Evolutionary conservation across 2,888 invertebrate genomes (phyloP).

Genomic region (Sepiola atlantica): DNA sequence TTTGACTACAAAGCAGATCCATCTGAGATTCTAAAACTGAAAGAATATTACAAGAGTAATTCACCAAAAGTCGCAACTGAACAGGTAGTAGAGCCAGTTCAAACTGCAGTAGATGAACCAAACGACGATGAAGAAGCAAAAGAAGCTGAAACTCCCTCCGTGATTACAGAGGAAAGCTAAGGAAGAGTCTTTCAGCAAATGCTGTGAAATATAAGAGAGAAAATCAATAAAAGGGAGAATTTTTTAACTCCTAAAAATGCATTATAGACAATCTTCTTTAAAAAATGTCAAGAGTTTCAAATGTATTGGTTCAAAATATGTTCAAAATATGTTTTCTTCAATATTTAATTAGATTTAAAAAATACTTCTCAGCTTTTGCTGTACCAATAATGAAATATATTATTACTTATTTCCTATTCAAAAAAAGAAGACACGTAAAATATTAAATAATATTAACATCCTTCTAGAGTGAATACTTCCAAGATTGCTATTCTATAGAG

Average conservation of each 20-base stretch:
- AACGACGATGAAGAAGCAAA: not conserved
- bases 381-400: not conserved
- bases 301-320: not conserved
- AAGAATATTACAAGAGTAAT: not conserved
- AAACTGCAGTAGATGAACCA: not conserved
- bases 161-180: not conserved
- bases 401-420: not conserved
- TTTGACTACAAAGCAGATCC: conserved; percentile 60
- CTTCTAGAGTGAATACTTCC: not conserved
- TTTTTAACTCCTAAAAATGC: no score
- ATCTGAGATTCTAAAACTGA: not conserved
- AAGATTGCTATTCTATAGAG: not conserved
- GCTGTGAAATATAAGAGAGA: no score
- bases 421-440: not conserved
- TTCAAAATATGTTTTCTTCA: not conserved
- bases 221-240: no score
- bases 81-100: not conserved
- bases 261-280: no score
- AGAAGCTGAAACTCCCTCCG: not conserved
- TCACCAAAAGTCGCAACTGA: not conserved
- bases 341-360: not conserved
- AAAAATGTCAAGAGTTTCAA: not conserved
- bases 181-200: not conserved
- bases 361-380: not conserved
- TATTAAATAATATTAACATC: not conserved